Conservation (phyloP, 2,888 invertebrate species). For the Cenopis cana region DNA sequence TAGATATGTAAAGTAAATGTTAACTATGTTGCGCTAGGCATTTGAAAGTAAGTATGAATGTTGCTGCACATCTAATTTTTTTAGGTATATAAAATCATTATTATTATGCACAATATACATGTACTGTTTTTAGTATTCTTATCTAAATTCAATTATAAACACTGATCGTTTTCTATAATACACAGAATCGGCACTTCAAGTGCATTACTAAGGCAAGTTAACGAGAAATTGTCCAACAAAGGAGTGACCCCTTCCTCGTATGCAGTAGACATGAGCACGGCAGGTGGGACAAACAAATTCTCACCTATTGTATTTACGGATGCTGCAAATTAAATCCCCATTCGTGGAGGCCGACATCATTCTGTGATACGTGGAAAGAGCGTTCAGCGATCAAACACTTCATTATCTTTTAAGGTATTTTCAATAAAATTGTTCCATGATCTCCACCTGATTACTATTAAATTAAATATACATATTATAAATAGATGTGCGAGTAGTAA, state of each 20-base stretch:
- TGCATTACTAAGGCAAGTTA: slow-evolving; percentile 9
- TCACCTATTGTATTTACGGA: slow-evolving; percentile 74
- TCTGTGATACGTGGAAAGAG: slow-evolving; percentile 14
- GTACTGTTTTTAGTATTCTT: too few relatives aligned
- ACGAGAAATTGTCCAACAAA: slow-evolving; percentile 15
- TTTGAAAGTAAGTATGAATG: not conserved
- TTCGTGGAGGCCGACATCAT: slow-evolving; percentile 61
- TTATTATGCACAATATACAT: too few relatives aligned
- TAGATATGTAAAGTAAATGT: not conserved
- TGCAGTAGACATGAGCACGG: slow-evolving; percentile 57
- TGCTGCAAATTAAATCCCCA: slow-evolving; percentile 80
- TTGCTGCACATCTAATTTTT: not conserved
- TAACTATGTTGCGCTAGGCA: too few relatives aligned
- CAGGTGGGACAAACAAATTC: slow-evolving; percentile 64
- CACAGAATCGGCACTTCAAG: too few relatives aligned
- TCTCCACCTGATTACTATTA: too few relatives aligned
- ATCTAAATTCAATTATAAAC: too few relatives aligned
- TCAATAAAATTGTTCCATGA: too few relatives aligned
- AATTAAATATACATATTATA: too few relatives aligned
- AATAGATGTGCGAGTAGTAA: too few relatives aligned
- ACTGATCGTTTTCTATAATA: too few relatives aligned
- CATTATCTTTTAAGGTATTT: too few relatives aligned
- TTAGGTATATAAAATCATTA: too few relatives aligned
- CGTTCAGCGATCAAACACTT: slow-evolving; percentile 1
- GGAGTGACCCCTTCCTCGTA: slow-evolving; percentile 32